Percentiles rank a stretch among this genome's conserved stretches.
These are phyloP conservation scores for Ophioninae sp. DNA, from an alignment of 2,888 invertebrate genomes.

Conservation along the genomic window DNA sequence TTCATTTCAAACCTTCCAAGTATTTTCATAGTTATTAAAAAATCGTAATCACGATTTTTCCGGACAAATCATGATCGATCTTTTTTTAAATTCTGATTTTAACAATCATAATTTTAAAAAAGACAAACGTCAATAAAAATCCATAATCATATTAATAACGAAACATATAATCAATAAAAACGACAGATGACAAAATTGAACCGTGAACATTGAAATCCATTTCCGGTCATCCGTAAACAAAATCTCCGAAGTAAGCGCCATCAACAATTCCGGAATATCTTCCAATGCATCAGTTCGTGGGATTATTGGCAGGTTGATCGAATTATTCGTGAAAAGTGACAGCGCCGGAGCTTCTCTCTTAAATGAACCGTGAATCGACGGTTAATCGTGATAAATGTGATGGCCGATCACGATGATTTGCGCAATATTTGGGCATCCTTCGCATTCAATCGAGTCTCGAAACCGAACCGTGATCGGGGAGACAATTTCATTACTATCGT, in stretches of 20 bases:
- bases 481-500: conserved; percentile 36
- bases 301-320: neutral
- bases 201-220: neutral
- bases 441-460: conserved; percentile 15
- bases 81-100: too few species aligned
- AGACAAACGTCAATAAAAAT: too few species aligned
- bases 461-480: conserved; percentile 19
- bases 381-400: neutral
- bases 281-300: neutral
- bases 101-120: too few species aligned
- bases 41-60: too few species aligned
- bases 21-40: too few species aligned
- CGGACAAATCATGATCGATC: too few species aligned
- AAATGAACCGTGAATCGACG: neutral
- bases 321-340: neutral
- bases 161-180: too few species aligned
- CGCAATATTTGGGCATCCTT: conserved; percentile 1
- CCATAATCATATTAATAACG: too few species aligned
- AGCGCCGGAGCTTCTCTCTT: neutral
- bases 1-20: too few species aligned
- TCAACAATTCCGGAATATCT: neutral
- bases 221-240: neutral
- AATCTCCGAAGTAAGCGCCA: neutral
- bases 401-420: neutral
- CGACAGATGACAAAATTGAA: too few species aligned